Percentiles rank a stretch among this genome's conserved stretches.
Conservation (phyloP, 2,888 invertebrate species). For the Ectemnius cavifrons region DNA sequence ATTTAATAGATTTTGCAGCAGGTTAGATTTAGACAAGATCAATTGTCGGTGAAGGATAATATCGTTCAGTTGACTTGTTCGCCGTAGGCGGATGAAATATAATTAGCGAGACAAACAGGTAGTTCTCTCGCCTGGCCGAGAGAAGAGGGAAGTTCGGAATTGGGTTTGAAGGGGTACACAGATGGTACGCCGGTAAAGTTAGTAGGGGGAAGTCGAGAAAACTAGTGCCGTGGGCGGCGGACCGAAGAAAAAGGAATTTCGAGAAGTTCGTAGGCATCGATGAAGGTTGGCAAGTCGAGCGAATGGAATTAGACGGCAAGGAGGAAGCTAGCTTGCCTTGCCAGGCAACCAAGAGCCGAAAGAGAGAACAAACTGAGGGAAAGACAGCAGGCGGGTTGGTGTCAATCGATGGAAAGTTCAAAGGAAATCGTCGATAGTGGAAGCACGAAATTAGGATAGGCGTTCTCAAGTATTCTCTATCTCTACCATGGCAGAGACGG, state of each 20-base stretch:
- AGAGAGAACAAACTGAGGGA: not conserved
- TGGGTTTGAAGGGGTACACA: too few relatives aligned
- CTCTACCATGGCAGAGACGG: conserved; percentile 20
- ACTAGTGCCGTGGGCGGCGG: not conserved
- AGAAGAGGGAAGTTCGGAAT: too few relatives aligned
- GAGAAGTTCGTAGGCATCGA: conserved; percentile 17
- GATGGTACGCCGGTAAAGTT: too few relatives aligned
- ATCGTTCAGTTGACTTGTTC: too few relatives aligned
- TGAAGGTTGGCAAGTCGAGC: conserved; percentile 20
- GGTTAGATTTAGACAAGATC: too few relatives aligned
- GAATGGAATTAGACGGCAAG: conserved; percentile 49
- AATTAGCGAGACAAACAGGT: too few relatives aligned
- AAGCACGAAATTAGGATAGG: conserved; percentile 50
- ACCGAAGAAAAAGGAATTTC: conserved; percentile 12
- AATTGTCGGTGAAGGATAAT: too few relatives aligned
- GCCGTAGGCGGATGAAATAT: too few relatives aligned
- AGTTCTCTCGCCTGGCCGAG: too few relatives aligned
- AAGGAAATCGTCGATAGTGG: conserved; percentile 48
- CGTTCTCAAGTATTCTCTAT: conserved; percentile 42
- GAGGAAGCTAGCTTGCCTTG: not conserved
- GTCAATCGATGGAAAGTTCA: conserved; percentile 45
- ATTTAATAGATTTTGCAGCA: too few relatives aligned
- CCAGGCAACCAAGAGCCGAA: not conserved
- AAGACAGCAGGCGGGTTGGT: conserved; percentile 31
- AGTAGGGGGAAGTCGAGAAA: not conserved